Base-by-base conservation (phyloP, 2,797 vertebrate genomes). In the Sandelia bainsii region DNA sequence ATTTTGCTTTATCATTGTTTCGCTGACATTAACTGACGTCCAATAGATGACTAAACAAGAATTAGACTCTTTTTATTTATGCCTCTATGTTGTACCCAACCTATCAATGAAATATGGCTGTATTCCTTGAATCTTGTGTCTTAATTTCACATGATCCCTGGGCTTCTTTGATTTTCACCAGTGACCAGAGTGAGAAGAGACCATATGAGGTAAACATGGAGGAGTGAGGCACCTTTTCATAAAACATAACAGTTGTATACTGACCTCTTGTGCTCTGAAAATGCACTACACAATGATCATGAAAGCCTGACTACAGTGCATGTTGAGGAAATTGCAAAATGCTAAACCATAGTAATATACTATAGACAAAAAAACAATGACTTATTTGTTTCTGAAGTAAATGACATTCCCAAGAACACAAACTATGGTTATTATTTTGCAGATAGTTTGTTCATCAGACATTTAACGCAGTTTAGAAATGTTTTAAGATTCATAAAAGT, bases 251-350 rank as follows among this genome's bases (percentile, higher is more conserved):
- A 69, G 65, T 64, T 78, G 49, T 59, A 49, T 67, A 74, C 72
- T 84, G 89, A 82, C 87, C 87, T 89, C 91, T 89, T 70, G 67
- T 90, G 92, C 50, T 61, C 40, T 49, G 7, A 62, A 50, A 40
- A 20, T 37, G 75, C 17, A 85, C 12, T 84, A 58, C 87, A 84
- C 19, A 51, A 39, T 27, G 34, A 54, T 63, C 22, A 56, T 17
- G 6, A 67, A 7, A 23, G 32, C 13, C 8, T 13, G 1, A 48
- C 3, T 12, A 1, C 25, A 11, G 6, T 7, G 19, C 22, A 39
- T 48, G 22, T 12, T 20, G 7, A 22, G 12, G 27, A 50, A 34
- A 51, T 1, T 45, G 19, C 17, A 6, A 19, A 40, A 37, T 22
- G 13, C 19, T 25, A 34, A 37, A 37, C 37, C 11, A 12, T 10